These are phyloP conservation scores for Heliopora coerulea DNA, from an alignment of 92 coral and sea anemone species.

Conservation along the genomic window DNA sequence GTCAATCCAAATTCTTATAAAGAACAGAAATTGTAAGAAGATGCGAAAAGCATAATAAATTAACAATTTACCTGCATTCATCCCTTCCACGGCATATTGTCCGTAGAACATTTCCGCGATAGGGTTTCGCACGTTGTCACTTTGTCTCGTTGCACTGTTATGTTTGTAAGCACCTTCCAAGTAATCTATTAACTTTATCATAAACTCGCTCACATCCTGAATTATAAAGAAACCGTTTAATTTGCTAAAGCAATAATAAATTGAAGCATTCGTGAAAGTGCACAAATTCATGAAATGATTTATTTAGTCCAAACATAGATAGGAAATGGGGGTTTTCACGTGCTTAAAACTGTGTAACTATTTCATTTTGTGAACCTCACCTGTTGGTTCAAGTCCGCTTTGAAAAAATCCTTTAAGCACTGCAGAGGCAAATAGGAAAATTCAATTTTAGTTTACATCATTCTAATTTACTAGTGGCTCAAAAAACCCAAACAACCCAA, in stretches of 20 bases:
- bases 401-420: conserved; percentile 3
- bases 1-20: too few species aligned
- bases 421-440: not conserved
- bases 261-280: too few species aligned
- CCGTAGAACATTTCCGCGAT: conserved; percentile 86
- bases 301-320: too few species aligned
- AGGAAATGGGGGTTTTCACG: too few species aligned
- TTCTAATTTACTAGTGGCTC: too few species aligned
- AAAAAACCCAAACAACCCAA: too few species aligned
- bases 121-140: conserved; percentile 45
- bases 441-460: too few species aligned
- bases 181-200: conserved; percentile 85
- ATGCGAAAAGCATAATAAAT: too few species aligned
- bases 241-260: not conserved
- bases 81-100: conserved; percentile 77
- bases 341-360: too few species aligned
- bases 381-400: conserved; percentile 8
- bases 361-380: not conserved
- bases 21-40: too few species aligned
- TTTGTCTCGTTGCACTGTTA: conserved; percentile 12
- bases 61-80: conserved; percentile 71
- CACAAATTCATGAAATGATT: too few species aligned
- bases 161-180: conserved; percentile 78
- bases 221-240: not conserved
- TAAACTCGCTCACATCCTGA: conserved; percentile 95